Conservation (phyloP, 2,113 vertebrate genomes). For the Rhea americana region DNA sequence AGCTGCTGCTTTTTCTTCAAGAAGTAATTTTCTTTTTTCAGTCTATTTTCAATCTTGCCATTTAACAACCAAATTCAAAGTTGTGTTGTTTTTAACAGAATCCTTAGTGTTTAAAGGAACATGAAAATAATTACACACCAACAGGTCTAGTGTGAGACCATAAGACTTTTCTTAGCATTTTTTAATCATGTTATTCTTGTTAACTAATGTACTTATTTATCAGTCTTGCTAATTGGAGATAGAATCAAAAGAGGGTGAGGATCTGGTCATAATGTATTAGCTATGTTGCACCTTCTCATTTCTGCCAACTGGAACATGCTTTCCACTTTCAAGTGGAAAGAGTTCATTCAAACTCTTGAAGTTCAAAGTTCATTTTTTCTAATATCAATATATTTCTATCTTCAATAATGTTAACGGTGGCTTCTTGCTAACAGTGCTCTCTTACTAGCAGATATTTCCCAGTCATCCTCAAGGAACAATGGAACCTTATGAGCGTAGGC, state of each 20-base stretch:
- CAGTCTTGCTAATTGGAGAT: neutral
- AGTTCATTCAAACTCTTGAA: no score
- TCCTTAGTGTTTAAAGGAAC: neutral
- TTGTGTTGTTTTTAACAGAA: neutral
- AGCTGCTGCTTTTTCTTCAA: neutral
- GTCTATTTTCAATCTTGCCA: neutral
- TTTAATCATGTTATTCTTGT: neutral
- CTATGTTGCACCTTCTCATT: neutral
- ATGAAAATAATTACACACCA: neutral
- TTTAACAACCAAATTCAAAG: neutral
- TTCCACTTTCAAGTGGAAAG: neutral
- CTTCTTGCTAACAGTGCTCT: neutral
- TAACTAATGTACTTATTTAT: neutral
- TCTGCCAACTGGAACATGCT: neutral
- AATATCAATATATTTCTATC: neutral
- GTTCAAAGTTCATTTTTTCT: no score
- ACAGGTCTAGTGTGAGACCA: neutral
- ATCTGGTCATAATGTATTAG: neutral
- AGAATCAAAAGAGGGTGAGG: neutral
- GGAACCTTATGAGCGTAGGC: neutral
- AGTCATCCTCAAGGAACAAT: neutral
- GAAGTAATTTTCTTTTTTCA: neutral
- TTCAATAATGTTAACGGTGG: neutral
- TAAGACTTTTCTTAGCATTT: neutral
- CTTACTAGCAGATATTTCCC: constrained; percentile 2